Conservation (phyloP, 1,140 invertebrate genomes). For the Bacillus rossius region DNA sequence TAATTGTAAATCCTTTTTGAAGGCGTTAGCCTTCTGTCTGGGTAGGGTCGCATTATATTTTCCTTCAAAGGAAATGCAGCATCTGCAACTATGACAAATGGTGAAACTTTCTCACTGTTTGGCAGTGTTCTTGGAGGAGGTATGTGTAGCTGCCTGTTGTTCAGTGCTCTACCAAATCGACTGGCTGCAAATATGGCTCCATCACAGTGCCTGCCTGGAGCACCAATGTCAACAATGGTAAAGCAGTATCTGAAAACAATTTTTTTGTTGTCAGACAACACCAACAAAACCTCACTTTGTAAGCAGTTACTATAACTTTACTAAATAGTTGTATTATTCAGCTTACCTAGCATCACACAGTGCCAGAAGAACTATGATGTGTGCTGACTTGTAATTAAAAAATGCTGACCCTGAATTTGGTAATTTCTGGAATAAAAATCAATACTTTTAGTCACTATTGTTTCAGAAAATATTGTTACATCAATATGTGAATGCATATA, state of each 20-base stretch:
- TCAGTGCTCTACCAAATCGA: constrained; percentile 19
- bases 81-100: constrained; percentile 35
- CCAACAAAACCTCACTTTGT: no score
- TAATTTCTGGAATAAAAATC: no score
- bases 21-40: constrained; percentile 26
- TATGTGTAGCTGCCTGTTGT: constrained; percentile 16
- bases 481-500: no score
- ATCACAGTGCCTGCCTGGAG: constrained; percentile 37
- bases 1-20: constrained; percentile 44
- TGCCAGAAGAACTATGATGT: no score
- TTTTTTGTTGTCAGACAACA: no score
- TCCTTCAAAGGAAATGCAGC: constrained; percentile 40
- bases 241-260: constrained; percentile 37
- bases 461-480: no score
- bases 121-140: constrained; percentile 22
- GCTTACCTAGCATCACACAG: no score
- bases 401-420: no score
- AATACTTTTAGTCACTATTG: no score
- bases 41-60: constrained; percentile 43
- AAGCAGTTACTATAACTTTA: no score
- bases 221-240: constrained; percentile 38
- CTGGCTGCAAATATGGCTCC: constrained; percentile 33
- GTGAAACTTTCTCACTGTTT: constrained; percentile 14
- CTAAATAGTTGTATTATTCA: no score
- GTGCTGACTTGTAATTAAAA: no score